Base-by-base conservation (phyloP, 2,113 vertebrate genomes). In the Solea solea region DNA sequence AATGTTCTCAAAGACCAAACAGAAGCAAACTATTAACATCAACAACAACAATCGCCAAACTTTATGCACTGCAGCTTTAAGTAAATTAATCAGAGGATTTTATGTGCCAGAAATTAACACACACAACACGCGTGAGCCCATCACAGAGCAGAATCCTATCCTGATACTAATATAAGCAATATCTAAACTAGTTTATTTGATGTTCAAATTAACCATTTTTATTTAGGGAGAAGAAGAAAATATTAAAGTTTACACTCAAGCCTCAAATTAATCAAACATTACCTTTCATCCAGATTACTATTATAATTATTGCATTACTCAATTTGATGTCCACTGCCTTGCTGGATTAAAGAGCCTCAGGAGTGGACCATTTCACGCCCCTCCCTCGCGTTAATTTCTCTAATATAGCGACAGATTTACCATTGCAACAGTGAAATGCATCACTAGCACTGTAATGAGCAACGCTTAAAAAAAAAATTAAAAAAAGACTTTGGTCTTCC, bases 291-390 rank as follows among this genome's bases (percentile, higher is more conserved):
- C 55, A 74, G 62, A 86, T 86, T 78, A 76, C 72, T 77, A 81
- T 70, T 57, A 86, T 86, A 76, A 76, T 75, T 77, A 81, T 70
- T 57, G 72, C 52, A 82, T 76, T 65, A 84, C 78, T 75, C 58
- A 28, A 14, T 69, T 76, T 84, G 61, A 78, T 77, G 76, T 88
- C 63, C 54, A 46, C 25, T 72, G 70, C 70, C 45, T 77, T 14
- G 8, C 48, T 63, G 60, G 60, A 78, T 83, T 74, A 81, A 80
- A 66, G 81, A 64, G 67, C 70, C 69, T 72, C 78, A 57, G 64
- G 52, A 68, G 50, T 10, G 28, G 25, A 15, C 12, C 72, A 51
- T 64, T 76, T 75, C 57, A 58, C 63, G 39, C 44, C 60, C 57
- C 53, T 50, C 28, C 58, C 46, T 68, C 21, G 57, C 57, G 64